phyloP scores from a whole-genome alignment of 1,140 invertebrate species.

The Saccostrea glomerata region DNA sequence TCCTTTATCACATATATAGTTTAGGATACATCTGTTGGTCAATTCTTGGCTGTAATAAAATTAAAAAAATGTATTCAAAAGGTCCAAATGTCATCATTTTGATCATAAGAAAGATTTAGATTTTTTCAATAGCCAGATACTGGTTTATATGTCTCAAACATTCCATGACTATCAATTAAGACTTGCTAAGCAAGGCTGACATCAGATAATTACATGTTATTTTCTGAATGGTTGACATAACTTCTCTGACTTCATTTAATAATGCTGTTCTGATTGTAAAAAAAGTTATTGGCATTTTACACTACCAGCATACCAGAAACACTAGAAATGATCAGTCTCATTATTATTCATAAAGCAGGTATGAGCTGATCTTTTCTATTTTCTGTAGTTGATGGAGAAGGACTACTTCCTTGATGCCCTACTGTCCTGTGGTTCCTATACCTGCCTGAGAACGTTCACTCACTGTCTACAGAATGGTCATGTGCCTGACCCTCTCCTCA shows the following conservation, averaged over 20 bases:
- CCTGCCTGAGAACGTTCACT: slow-evolving; percentile 46
- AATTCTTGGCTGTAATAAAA: background rate
- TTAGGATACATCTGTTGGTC: background rate
- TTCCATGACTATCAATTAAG: too few relatives aligned
- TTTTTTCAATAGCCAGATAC: too few relatives aligned
- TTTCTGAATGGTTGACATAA: background rate
- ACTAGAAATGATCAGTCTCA: background rate
- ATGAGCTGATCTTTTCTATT: background rate
- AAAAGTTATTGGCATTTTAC: background rate
- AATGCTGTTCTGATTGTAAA: too few relatives aligned
- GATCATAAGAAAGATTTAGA: too few relatives aligned
- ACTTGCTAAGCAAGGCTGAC: too few relatives aligned
- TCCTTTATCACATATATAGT: background rate
- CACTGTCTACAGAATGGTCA: slow-evolving; percentile 40
- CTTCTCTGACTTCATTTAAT: too few relatives aligned
- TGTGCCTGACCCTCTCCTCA: slow-evolving; percentile 1
- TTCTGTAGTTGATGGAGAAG: slow-evolving; percentile 31
- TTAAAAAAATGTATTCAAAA: too few relatives aligned
- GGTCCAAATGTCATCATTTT: too few relatives aligned
- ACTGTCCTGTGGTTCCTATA: slow-evolving; percentile 50
- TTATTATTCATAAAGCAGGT: too few relatives aligned
- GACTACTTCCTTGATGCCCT: slow-evolving; percentile 55
- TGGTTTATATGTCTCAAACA: too few relatives aligned
- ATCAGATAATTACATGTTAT: too few relatives aligned
- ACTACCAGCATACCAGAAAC: background rate